These are phyloP conservation scores for Benthochromis sp. DNA, from an alignment of 2,113 vertebrate species.

Conservation along the genomic window DNA sequence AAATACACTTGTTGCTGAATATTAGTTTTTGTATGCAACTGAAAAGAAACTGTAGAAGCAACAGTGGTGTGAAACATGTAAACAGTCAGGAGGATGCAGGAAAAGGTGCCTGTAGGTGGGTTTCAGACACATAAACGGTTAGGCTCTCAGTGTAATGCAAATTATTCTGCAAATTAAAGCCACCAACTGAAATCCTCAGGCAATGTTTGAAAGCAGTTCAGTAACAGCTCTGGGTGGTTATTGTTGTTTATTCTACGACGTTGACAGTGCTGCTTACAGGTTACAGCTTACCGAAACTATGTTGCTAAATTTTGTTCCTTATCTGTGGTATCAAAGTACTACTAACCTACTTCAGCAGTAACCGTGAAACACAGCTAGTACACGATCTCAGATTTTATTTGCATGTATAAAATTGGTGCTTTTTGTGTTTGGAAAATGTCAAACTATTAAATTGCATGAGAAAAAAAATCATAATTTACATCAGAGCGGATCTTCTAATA, in stretches of 20 bases:
- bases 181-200: neutral
- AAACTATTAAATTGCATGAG: neutral
- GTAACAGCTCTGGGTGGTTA: neutral
- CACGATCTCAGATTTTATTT: neutral
- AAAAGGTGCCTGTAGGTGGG: neutral
- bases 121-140: neutral
- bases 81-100: neutral
- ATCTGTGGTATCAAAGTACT: neutral
- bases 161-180: neutral
- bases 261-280: neutral
- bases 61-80: neutral
- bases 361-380: neutral
- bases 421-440: neutral
- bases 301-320: neutral
- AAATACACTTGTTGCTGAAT: neutral
- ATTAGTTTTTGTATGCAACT: neutral
- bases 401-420: neutral
- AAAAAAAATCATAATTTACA: neutral
- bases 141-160: neutral
- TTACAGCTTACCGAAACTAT: neutral
- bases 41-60: neutral
- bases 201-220: neutral
- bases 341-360: neutral
- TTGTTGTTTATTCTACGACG: neutral
- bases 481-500: neutral